Conservation (phyloP, 2,797 vertebrate genomes). For the Pipistrellus kuhlii region DNA sequence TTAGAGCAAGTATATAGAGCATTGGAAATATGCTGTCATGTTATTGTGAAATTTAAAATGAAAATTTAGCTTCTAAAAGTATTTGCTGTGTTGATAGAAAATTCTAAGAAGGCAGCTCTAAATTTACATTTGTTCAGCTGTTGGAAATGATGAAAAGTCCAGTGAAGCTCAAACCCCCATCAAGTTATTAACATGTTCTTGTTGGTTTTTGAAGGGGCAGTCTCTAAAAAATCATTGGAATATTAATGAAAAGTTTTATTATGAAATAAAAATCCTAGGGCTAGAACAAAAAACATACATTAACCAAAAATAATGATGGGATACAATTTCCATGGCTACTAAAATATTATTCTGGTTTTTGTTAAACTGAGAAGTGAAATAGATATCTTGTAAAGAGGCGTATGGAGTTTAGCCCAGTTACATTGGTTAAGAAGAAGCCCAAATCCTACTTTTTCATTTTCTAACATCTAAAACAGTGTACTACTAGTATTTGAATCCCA, state of each 20-base stretch:
- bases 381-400: slow-evolving; percentile 76
- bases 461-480: slow-evolving; percentile 69
- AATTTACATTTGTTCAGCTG: slow-evolving; percentile 70
- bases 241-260: slow-evolving; percentile 84
- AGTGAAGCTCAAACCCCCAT: slow-evolving; percentile 65
- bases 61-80: slow-evolving; percentile 61
- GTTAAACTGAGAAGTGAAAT: slow-evolving; percentile 81
- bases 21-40: slow-evolving; percentile 3
- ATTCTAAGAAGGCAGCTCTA: slow-evolving; percentile 78
- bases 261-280: slow-evolving; percentile 78
- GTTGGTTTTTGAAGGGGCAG: slow-evolving; percentile 72
- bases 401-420: slow-evolving; percentile 80
- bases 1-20: not conserved
- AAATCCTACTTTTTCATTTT: slow-evolving; percentile 75
- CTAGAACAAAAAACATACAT: slow-evolving; percentile 77
- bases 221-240: slow-evolving; percentile 77
- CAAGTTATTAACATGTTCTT: slow-evolving; percentile 75
- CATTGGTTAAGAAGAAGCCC: slow-evolving; percentile 75
- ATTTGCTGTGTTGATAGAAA: slow-evolving; percentile 77
- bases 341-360: slow-evolving; percentile 82
- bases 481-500: slow-evolving; percentile 20
- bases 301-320: slow-evolving; percentile 82
- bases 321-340: slow-evolving; percentile 83
- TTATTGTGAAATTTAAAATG: slow-evolving; percentile 61
- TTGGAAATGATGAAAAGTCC: slow-evolving; percentile 67